These are phyloP conservation scores for Nerophis ophidion DNA, from an alignment of 2,113 vertebrate species.

Conservation along the genomic window DNA sequence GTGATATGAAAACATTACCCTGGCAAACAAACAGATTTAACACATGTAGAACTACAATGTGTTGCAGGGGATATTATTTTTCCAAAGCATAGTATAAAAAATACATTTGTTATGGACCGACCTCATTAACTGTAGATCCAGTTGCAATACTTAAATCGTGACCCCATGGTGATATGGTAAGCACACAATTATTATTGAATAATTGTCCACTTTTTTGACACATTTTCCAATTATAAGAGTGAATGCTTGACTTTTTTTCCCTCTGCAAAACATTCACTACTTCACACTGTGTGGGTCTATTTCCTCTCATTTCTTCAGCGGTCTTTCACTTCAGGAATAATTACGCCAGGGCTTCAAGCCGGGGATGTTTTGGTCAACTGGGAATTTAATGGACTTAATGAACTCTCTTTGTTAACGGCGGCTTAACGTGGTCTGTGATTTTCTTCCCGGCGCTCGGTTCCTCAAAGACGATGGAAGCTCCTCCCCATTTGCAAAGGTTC, in stretches of 20 bases:
- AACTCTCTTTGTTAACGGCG: conserved; percentile 54
- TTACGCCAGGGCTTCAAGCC: conserved; percentile 35
- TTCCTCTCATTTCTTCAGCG: conserved; percentile 38
- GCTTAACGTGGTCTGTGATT: conserved; percentile 44
- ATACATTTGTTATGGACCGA: conserved; percentile 36
- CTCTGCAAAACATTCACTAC: conserved; percentile 16
- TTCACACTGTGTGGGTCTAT: conserved; percentile 11
- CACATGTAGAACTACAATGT: not conserved
- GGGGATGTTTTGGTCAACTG: conserved; percentile 40
- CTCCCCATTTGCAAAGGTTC: conserved; percentile 42
- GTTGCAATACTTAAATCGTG: conserved; percentile 26
- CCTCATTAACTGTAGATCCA: conserved; percentile 54
- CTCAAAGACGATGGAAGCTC: conserved; percentile 30
- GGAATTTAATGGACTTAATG: conserved; percentile 52
- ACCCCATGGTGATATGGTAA: conserved; percentile 36
- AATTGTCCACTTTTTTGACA: conserved; percentile 21
- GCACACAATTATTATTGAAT: conserved; percentile 51
- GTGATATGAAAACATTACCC: conserved; percentile 12
- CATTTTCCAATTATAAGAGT: conserved; percentile 47
- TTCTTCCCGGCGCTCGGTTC: conserved; percentile 33
- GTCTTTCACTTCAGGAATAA: conserved; percentile 51
- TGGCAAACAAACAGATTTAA: not conserved
- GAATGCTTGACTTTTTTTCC: conserved; percentile 40
- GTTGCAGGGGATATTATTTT: conserved; percentile 6
- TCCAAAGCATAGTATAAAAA: conserved; percentile 39